phyloP scores from a whole-genome alignment of 2,113 vertebrate species.

The Hiodon tergisus region DNA sequence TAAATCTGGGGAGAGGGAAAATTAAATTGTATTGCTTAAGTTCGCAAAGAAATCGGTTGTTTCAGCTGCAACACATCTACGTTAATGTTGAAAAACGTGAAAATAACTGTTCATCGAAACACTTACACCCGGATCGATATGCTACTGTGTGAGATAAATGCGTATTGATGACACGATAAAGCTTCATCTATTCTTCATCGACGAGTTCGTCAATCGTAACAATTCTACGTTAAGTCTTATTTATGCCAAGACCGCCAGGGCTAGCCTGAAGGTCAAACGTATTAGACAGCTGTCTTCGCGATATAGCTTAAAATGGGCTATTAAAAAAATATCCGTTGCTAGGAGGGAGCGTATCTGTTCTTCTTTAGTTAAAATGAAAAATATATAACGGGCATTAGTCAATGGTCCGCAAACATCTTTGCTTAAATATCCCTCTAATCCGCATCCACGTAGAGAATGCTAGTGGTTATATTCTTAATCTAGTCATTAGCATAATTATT shows the following conservation, averaged over 20 bases:
- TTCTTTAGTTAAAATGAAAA: not conserved
- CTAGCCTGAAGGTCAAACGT: conserved; percentile 1
- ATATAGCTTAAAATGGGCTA: not conserved
- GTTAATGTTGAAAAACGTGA: too few relatives aligned
- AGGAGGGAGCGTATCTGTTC: not conserved
- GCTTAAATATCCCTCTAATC: not conserved
- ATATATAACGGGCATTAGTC: not conserved
- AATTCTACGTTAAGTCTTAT: not conserved
- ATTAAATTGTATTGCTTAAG: too few relatives aligned
- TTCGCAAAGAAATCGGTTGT: too few relatives aligned
- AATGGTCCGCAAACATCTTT: not conserved
- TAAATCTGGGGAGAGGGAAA: too few relatives aligned
- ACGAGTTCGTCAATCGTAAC: not conserved
- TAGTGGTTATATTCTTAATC: too few relatives aligned
- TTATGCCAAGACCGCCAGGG: not conserved
- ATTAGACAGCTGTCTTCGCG: not conserved
- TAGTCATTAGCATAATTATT: too few relatives aligned
- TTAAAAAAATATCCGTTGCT: conserved; percentile 8
- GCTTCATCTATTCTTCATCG: not conserved
- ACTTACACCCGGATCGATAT: too few relatives aligned
- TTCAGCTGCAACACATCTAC: too few relatives aligned
- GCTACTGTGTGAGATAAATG: too few relatives aligned
- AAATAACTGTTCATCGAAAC: too few relatives aligned
- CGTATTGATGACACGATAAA: not conserved
- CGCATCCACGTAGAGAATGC: too few relatives aligned